Evolutionary conservation across 2,888 invertebrate species (phyloP).

Genomic region (Drosophila recens): DNA sequence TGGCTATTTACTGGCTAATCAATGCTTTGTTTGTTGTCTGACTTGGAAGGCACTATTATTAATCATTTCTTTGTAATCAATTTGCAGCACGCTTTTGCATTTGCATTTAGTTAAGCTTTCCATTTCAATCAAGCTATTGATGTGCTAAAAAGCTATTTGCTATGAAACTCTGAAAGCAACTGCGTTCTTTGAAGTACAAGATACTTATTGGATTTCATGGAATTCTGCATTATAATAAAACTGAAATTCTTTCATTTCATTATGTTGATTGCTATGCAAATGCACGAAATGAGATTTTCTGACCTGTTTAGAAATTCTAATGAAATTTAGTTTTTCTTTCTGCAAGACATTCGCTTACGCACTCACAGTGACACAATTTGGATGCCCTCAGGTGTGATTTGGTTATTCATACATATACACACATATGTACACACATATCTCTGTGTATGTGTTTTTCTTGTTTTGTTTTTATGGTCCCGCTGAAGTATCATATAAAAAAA

Average conservation of each 20-base stretch:
- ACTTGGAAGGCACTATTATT: slow-evolving; percentile 39
- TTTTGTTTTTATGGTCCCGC: slow-evolving; percentile 48
- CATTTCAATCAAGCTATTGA: slow-evolving; percentile 58
- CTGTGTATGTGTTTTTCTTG: slow-evolving; percentile 18
- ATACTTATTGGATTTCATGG: not conserved
- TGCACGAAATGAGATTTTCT: slow-evolving; percentile 49
- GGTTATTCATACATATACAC: slow-evolving; percentile 8
- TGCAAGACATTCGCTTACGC: slow-evolving; percentile 30
- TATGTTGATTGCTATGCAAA: slow-evolving; percentile 45
- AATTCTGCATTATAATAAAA: slow-evolving; percentile 20
- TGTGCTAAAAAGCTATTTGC: not conserved
- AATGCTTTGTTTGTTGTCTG: slow-evolving; percentile 45
- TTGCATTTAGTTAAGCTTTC: slow-evolving; percentile 56
- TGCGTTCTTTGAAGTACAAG: not conserved
- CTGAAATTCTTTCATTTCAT: not conserved
- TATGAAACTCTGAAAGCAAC: not conserved
- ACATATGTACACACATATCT: not conserved
- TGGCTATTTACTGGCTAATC: slow-evolving; percentile 43
- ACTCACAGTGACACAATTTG: slow-evolving; percentile 74
- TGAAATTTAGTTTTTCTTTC: slow-evolving; percentile 44
- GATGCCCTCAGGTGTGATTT: slow-evolving; percentile 73
- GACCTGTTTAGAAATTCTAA: slow-evolving; percentile 66
- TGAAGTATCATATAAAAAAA: slow-evolving; percentile 59
- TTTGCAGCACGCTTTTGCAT: slow-evolving; percentile 70
- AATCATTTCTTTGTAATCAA: slow-evolving; percentile 64